A percentile compares a stretch with the other conserved stretches of the same genome.
These are phyloP conservation scores for Spatula versicolor DNA, from an alignment of 2,797 vertebrate genomes.

Conservation along the genomic window DNA sequence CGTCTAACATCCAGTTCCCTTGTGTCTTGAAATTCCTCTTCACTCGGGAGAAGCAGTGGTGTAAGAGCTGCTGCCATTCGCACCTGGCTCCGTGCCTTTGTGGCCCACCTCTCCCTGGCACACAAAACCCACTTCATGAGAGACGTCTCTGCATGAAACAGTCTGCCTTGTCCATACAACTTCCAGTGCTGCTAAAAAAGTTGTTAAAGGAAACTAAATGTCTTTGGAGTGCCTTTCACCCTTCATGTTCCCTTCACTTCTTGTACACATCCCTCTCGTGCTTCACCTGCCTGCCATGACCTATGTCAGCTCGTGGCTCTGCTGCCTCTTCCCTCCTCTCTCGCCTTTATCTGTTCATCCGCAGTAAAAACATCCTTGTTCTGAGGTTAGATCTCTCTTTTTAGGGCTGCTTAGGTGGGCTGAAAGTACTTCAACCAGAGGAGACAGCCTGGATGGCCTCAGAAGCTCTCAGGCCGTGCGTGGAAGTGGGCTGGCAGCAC, in stretches of 20 bases:
- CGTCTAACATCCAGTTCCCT: not conserved
- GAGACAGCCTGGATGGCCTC: not conserved
- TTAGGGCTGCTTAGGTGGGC: not conserved
- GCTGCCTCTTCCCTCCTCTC: not conserved
- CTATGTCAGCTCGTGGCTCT: not conserved
- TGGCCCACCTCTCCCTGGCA: not conserved
- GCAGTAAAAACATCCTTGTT: not conserved
- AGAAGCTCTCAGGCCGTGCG: not conserved
- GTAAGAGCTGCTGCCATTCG: not conserved
- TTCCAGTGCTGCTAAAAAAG: not conserved
- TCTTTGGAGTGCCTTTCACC: not conserved
- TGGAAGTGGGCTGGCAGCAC: not conserved
- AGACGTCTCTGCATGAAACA: not conserved
- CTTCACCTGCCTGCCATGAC: not conserved
- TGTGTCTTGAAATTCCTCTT: not conserved
- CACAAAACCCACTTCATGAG: not conserved
- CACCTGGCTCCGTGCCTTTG: fast-evolving
- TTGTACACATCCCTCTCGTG: not conserved
- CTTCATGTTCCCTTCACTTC: not conserved
- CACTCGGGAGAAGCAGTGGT: not conserved
- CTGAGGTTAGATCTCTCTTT: not conserved
- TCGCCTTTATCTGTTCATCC: not conserved
- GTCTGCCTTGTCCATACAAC: not conserved
- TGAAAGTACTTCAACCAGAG: not conserved
- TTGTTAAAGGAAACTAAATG: not conserved